Conservation (phyloP, 2,113 vertebrate genomes). For the Patagioenas fasciata region DNA sequence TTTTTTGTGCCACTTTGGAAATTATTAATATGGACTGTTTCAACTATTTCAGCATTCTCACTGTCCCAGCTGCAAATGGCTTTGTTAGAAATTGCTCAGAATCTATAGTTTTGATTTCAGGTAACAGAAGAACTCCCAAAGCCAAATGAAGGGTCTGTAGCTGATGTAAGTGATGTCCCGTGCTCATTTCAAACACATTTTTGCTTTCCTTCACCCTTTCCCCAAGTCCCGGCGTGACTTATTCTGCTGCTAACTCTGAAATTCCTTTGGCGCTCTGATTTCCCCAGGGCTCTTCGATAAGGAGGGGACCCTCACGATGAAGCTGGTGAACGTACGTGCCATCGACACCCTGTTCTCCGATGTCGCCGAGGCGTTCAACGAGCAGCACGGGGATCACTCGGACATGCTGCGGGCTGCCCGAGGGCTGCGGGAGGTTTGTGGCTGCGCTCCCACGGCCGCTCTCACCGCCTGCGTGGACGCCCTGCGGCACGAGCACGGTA, state of each 20-base stretch:
- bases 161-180: not conserved
- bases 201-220: not conserved
- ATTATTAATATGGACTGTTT: not conserved
- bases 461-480: slow-evolving; percentile 52
- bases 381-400: slow-evolving; percentile 69
- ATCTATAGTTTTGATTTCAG: not conserved
- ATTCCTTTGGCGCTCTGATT: not conserved
- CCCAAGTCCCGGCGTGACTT: not conserved
- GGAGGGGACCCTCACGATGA: slow-evolving; percentile 50
- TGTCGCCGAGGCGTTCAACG: slow-evolving; percentile 66
- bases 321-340: slow-evolving; percentile 55
- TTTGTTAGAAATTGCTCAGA: not conserved
- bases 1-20: not conserved
- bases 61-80: not conserved
- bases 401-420: slow-evolving; percentile 52
- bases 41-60: not conserved
- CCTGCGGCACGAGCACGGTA: slow-evolving; percentile 63
- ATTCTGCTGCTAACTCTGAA: not conserved
- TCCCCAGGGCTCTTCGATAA: not conserved
- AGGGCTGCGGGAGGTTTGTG: slow-evolving; percentile 43
- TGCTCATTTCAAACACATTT: not conserved
- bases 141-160: not conserved
- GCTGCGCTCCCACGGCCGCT: not conserved
- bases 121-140: not conserved
- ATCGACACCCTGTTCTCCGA: slow-evolving; percentile 65